These are phyloP conservation scores for Brachionus calyciflorus DNA, from an alignment of 1,140 invertebrate genomes.

Conservation along the genomic window DNA sequence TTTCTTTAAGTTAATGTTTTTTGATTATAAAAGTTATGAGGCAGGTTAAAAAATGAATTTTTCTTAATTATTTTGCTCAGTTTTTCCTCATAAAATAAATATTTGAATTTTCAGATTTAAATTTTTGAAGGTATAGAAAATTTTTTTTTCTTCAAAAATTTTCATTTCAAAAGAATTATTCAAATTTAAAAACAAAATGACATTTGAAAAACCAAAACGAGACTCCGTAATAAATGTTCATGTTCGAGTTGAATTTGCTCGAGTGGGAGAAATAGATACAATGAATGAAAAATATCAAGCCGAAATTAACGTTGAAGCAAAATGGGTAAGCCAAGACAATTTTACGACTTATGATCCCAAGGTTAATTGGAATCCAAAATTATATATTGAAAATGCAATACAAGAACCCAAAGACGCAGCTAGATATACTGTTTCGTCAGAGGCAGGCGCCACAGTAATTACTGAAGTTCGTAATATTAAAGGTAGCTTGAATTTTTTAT, in stretches of 20 bases:
- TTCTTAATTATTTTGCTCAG: too few relatives aligned
- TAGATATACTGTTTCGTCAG: not conserved
- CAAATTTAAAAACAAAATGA: too few relatives aligned
- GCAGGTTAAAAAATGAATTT: too few relatives aligned
- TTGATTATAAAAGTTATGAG: too few relatives aligned
- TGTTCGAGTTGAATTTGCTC: constrained; percentile 2
- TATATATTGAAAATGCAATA: constrained; percentile 39
- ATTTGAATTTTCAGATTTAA: too few relatives aligned
- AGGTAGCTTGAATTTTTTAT: too few relatives aligned
- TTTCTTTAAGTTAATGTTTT: too few relatives aligned
- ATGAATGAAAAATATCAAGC: constrained; percentile 41
- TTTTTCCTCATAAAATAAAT: too few relatives aligned
- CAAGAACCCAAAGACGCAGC: not conserved
- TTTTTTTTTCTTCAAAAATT: too few relatives aligned
- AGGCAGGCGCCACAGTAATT: not conserved
- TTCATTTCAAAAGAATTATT: too few relatives aligned
- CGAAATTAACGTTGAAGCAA: not conserved
- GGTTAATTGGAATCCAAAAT: constrained; percentile 29
- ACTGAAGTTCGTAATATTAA: not conserved
- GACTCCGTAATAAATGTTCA: not conserved
- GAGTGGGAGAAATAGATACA: constrained; percentile 30
- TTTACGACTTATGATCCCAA: constrained; percentile 32
- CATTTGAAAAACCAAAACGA: not conserved
- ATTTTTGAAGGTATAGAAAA: too few relatives aligned
- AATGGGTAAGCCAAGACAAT: not conserved